Conservation (phyloP, 2,113 vertebrate species). For the Cervus canadensis region DNA sequence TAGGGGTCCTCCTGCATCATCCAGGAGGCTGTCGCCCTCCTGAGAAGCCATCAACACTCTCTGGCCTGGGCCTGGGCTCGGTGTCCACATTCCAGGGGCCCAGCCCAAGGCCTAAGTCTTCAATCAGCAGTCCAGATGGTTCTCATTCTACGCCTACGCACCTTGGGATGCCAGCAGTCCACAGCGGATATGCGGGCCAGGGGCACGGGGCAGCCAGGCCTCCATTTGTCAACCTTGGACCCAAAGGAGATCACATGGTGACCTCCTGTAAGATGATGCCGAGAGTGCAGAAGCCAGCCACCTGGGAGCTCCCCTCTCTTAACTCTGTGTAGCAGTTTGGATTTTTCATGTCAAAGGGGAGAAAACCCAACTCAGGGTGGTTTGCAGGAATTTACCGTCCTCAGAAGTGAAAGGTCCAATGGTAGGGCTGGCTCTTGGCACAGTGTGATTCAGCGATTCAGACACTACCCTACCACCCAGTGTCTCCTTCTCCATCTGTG, state of each 20-base stretch:
- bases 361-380: background rate
- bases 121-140: slow-evolving; percentile 36
- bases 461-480: background rate
- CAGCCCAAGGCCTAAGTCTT: background rate
- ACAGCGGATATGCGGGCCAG: background rate
- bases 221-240: background rate
- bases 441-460: background rate
- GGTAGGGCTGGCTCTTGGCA: background rate
- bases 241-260: background rate
- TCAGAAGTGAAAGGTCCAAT: background rate
- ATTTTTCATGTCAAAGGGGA: background rate
- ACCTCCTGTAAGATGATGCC: background rate
- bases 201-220: background rate
- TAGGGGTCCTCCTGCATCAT: background rate
- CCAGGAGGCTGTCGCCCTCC: background rate
- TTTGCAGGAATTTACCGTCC: background rate
- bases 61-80: background rate
- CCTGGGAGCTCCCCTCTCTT: background rate
- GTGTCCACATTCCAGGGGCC: background rate
- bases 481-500: background rate
- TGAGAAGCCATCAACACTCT: background rate
- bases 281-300: background rate
- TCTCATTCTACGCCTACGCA: slow-evolving; percentile 17
- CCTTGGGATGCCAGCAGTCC: background rate
- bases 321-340: background rate